Conservation (phyloP, 64 coral and sea anemone genomes). For the Porites australiensis region DNA sequence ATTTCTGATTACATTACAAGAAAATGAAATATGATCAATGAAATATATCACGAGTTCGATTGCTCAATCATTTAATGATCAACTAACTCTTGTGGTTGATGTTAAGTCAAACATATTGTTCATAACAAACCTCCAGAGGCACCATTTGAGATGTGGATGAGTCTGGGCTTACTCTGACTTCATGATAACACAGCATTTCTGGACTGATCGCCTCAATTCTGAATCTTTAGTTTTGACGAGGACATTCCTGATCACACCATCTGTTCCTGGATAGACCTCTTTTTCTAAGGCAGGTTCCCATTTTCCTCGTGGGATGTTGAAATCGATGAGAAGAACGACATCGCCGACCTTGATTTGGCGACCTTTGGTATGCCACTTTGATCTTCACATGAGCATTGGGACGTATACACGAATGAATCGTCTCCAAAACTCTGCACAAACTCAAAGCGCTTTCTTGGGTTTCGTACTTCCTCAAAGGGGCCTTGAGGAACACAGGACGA, state of each 20-base stretch:
- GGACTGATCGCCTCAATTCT: neutral
- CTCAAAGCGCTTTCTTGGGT: neutral
- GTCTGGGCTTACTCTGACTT: neutral
- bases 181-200: neutral
- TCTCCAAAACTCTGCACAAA: conserved; percentile 30
- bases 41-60: neutral
- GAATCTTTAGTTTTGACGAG: neutral
- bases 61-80: neutral
- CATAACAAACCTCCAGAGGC: too few relatives aligned
- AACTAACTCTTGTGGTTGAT: too few relatives aligned
- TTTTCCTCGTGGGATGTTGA: neutral
- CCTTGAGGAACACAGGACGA: neutral
- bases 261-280: neutral
- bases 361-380: neutral
- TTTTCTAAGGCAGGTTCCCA: neutral
- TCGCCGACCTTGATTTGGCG: neutral
- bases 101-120: too few relatives aligned
- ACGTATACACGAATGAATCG: neutral
- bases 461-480: neutral
- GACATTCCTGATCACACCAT: neutral
- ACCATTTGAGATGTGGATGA: neutral
- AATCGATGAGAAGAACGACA: conserved; percentile 6
- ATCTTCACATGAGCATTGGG: neutral
- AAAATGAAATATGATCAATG: neutral
- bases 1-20: neutral